Percentiles rank a stretch among this genome's conserved stretches.
Conservation (phyloP, 1,140 invertebrate genomes). For the Sitobion miscanthi region DNA sequence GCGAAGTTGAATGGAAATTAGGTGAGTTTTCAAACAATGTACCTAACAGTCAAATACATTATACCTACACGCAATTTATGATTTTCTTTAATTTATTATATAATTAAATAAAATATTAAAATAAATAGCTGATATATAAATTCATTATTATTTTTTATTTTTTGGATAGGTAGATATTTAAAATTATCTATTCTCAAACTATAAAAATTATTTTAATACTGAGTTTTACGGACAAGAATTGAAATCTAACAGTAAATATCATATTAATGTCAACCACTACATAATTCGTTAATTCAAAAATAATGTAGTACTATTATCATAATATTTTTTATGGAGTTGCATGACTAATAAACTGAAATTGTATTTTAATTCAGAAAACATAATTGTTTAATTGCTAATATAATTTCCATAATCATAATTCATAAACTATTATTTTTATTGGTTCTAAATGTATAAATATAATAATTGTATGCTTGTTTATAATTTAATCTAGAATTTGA, state of each 20-base stretch:
- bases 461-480: neutral
- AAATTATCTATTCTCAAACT: neutral
- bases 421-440: neutral
- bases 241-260: neutral
- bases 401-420: neutral
- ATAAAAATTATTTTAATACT: neutral
- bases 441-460: too few relatives aligned
- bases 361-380: neutral
- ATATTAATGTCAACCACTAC: neutral
- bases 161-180: neutral
- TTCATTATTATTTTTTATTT: neutral
- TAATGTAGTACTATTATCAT: neutral
- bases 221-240: neutral
- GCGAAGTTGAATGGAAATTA: neutral
- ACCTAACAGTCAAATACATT: neutral
- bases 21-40: neutral
- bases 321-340: neutral
- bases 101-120: too few relatives aligned
- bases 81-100: neutral
- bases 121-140: too few relatives aligned
- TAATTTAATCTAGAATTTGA: neutral
- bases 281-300: neutral
- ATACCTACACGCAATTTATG: neutral
- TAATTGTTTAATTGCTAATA: neutral
- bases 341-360: neutral